Evolutionary conservation across 2,113 vertebrate species (phyloP).

Genomic region (Turdus rufiventris): DNA sequence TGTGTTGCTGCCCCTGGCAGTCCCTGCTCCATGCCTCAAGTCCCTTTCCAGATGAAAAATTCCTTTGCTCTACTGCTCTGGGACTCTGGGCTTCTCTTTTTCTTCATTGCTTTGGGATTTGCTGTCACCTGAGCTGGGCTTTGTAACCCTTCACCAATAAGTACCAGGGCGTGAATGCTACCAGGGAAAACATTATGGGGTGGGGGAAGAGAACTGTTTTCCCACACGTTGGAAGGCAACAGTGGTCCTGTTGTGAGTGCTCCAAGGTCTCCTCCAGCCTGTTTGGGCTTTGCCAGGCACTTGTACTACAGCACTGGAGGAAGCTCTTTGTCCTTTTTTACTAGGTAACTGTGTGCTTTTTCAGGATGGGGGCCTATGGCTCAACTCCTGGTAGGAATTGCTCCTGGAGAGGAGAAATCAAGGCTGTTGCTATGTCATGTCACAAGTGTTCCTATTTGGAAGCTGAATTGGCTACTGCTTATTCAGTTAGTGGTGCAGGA

Average conservation of each 20-base stretch:
- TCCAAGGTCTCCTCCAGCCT: neutral
- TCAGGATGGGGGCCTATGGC: neutral
- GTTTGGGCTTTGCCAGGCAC: neutral
- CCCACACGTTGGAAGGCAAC: neutral
- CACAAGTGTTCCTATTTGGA: neutral
- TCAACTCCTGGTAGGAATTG: neutral
- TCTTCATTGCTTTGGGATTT: conserved; percentile 13
- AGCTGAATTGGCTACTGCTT: neutral
- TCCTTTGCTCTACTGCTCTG: neutral
- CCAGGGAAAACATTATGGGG: neutral
- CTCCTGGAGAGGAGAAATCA: neutral
- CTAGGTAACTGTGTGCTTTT: neutral
- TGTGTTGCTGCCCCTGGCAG: neutral
- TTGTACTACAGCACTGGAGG: neutral
- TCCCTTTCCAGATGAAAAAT: conserved; percentile 39
- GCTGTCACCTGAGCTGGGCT: neutral
- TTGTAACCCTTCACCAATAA: neutral
- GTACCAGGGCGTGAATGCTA: neutral
- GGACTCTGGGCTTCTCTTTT: neutral
- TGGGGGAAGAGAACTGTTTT: neutral
- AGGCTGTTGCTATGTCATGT: neutral
- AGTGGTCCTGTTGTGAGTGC: neutral
- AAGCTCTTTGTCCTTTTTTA: neutral
- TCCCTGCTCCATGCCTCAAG: neutral
- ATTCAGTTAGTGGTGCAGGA: neutral